Conservation (phyloP, 2,888 invertebrate genomes). For the Strigamia transsilvanica region DNA sequence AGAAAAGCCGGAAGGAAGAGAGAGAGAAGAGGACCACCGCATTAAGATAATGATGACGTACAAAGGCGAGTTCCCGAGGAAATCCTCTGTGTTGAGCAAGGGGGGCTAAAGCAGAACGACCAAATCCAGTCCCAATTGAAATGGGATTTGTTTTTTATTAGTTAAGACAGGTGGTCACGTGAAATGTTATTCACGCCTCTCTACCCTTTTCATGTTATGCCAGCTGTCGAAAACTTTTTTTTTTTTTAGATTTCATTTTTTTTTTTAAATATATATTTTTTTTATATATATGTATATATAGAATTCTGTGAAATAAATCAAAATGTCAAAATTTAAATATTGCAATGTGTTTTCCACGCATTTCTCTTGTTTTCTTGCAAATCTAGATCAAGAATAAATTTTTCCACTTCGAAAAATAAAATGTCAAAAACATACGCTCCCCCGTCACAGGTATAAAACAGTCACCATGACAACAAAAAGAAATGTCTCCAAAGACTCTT, state of each 20-base stretch:
- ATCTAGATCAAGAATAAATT: not conserved
- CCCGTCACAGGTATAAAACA: conserved; percentile 21
- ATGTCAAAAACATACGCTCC: not conserved
- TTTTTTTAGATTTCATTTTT: not conserved
- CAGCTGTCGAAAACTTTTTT: conserved; percentile 7
- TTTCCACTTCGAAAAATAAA: not conserved
- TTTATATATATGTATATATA: too few species aligned
- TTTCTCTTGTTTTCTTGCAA: conserved; percentile 4
- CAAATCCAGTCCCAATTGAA: not conserved
- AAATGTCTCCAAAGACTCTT: not conserved
- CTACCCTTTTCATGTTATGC: not conserved
- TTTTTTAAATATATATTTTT: not conserved
- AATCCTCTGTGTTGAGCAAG: conserved; percentile 1
- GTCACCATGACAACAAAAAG: conserved; percentile 6
- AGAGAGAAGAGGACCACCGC: conserved; percentile 39
- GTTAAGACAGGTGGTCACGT: not conserved
- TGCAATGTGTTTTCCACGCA: not conserved
- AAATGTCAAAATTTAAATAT: conserved; percentile 21
- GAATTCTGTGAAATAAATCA: not conserved
- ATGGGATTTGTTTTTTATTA: not conserved
- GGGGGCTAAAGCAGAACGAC: conserved; percentile 21
- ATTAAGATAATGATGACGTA: conserved; percentile 49
- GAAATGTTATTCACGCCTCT: not conserved
- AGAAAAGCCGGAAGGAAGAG: conserved; percentile 48
- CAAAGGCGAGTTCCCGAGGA: conserved; percentile 40